Evolutionary conservation across 2,888 invertebrate genomes (phyloP).

Genomic region (Furcula furcula): DNA sequence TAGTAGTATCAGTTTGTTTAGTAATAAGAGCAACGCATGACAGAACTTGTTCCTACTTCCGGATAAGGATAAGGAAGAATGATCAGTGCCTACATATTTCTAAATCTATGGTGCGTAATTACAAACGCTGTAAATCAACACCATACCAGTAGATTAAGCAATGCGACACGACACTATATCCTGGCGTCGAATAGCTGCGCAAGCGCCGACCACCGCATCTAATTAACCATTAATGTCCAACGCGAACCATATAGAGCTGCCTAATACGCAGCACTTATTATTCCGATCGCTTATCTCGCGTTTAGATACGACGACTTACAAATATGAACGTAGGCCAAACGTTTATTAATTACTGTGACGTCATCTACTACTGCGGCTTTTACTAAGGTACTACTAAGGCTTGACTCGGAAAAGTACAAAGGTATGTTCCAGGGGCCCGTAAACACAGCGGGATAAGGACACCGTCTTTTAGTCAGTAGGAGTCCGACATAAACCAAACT

Average conservation of each 20-base stretch:
- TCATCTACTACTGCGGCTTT: no score
- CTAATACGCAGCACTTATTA: slow-evolving; percentile 5
- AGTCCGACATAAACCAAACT: no score
- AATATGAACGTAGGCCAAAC: background rate
- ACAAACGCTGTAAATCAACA: background rate
- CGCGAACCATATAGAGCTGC: slow-evolving; percentile 22
- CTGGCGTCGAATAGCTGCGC: slow-evolving; percentile 28
- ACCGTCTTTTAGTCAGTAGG: no score
- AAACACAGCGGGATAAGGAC: no score
- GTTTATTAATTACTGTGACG: background rate
- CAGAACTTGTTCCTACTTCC: no score
- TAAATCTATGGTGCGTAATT: background rate
- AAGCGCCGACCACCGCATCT: slow-evolving; percentile 33
- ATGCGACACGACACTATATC: slow-evolving; percentile 27
- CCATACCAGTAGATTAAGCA: slow-evolving; percentile 21
- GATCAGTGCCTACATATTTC: no score
- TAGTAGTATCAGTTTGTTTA: no score
- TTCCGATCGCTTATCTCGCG: slow-evolving; percentile 4
- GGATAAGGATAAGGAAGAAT: background rate
- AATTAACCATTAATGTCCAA: slow-evolving; percentile 27
- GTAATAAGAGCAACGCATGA: no score
- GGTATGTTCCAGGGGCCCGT: no score
- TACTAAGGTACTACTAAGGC: no score
- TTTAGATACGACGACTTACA: background rate
- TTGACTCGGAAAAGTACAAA: no score